Base-by-base conservation (phyloP, 2,113 vertebrate genomes). In the Promerops cafer region DNA sequence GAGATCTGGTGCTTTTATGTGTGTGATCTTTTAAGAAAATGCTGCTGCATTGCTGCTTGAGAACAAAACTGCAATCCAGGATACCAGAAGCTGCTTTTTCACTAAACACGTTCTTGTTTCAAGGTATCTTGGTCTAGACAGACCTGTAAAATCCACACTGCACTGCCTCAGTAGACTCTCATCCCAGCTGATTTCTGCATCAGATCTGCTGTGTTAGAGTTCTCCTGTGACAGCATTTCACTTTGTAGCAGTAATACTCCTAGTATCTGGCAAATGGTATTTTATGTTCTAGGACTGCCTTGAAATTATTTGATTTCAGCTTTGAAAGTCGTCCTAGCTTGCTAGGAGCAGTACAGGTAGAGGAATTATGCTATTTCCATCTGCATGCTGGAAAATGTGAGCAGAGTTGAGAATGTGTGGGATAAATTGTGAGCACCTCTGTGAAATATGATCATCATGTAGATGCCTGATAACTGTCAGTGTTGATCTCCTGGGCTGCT, bases 401-500 rank as follows among this genome's bases (percentile, higher is more conserved):
- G 68, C 3, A 2, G 76, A 68, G 57, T 28, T 75, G 79, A 71
- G 91, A 92, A 87, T 27, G 54, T 1, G 23, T 90, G 61, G 72
- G 92, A 68, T 89, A 78, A 93, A 87, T 81, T 75, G 56, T 78
- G 88, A 92, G 80, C 40, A 70, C 64, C 49, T 94, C 69, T 72
- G 3, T 96, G 92, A 96, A 90, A 93, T 79, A 87, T 31, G 92
- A 68, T 84, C 76, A 72, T 89, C 68, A 28, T 71, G 50, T 49
- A 84, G 88, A 57, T 0, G 10, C 57, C 83, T 76, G 92, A 45
- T 92, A 87, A 68, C 40, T 79, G 80, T 54, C 72, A 52, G 61
- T 53, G 79, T 30, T 89, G 83, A 89, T 96, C 65, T 94, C 61
- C 65, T 23, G 56, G 80, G 76, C 74, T 93, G 65, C 65, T 82